Conservation (phyloP, 64 coral and sea anemone species). For the Actinia tenebrosa region DNA sequence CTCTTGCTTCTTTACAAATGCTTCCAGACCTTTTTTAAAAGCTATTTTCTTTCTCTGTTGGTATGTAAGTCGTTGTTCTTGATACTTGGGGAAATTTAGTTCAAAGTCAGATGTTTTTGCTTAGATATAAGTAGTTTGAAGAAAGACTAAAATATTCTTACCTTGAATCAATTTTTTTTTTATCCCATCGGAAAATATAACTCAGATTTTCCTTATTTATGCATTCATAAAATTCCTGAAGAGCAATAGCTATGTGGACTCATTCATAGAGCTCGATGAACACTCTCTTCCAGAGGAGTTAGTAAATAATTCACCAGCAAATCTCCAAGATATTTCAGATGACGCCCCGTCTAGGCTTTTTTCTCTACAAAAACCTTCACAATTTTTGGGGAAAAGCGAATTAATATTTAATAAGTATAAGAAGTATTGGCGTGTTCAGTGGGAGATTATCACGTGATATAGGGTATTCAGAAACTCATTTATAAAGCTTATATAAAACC, state of each 20-base stretch:
- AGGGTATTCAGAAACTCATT: not conserved
- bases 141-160: not conserved
- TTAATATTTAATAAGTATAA: not conserved
- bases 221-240: not conserved
- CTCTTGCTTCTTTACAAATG: too few species aligned
- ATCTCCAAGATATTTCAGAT: not conserved
- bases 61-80: too few species aligned
- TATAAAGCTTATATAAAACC: not conserved
- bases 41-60: too few species aligned
- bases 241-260: not conserved
- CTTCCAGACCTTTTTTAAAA: too few species aligned
- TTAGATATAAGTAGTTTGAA: not conserved
- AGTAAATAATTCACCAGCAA: too few species aligned
- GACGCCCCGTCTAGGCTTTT: not conserved
- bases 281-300: too few species aligned
- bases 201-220: not conserved
- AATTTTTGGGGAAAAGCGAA: not conserved
- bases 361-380: not conserved
- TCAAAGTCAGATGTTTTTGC: not conserved
- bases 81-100: not conserved
- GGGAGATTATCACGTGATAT: not conserved
- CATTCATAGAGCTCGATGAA: not conserved
- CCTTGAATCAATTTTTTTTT: not conserved
- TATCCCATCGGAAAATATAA: not conserved
- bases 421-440: not conserved